These are phyloP conservation scores for Sinocyclocheilus rhinocerous DNA, from an alignment of 2,113 vertebrate genomes.

Conservation along the genomic window DNA sequence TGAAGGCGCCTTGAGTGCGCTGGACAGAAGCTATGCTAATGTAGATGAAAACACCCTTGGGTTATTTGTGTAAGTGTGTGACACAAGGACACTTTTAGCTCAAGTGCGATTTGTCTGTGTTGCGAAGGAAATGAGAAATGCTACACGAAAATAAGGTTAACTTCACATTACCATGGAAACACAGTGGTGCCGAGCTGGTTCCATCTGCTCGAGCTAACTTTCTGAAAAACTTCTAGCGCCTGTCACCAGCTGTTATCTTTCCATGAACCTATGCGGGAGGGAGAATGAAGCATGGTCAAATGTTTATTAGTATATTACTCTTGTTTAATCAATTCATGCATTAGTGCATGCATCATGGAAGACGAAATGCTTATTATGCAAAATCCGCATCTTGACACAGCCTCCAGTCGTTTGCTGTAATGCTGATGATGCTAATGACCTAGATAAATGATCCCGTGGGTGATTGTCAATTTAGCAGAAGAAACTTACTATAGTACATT, in stretches of 20 bases:
- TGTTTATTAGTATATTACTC: not conserved
- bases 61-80: slow-evolving; percentile 44
- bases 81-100: slow-evolving; percentile 17
- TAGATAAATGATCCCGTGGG: not conserved
- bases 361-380: not conserved
- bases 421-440: slow-evolving; percentile 6
- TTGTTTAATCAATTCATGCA: not conserved
- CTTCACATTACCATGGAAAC: slow-evolving; percentile 77
- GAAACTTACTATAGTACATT: not conserved
- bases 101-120: slow-evolving; percentile 11
- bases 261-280: not conserved
- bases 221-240: slow-evolving; percentile 66
- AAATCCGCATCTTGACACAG: not conserved
- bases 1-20: slow-evolving; percentile 60
- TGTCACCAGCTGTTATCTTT: slow-evolving; percentile 65
- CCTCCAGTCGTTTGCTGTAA: not conserved
- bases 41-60: slow-evolving; percentile 58
- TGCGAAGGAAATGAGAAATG: slow-evolving; percentile 39
- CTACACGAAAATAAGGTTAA: slow-evolving; percentile 74
- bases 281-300: not conserved
- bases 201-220: slow-evolving; percentile 70
- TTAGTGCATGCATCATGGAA: not conserved
- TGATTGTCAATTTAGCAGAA: not conserved
- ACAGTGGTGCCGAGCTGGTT: slow-evolving; percentile 66
- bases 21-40: slow-evolving; percentile 68